A percentile compares a stretch with the other conserved stretches of the same genome.
Evolutionary conservation across 2,797 vertebrate genomes (phyloP).

Genomic region (Nyctalus aviator): DNA sequence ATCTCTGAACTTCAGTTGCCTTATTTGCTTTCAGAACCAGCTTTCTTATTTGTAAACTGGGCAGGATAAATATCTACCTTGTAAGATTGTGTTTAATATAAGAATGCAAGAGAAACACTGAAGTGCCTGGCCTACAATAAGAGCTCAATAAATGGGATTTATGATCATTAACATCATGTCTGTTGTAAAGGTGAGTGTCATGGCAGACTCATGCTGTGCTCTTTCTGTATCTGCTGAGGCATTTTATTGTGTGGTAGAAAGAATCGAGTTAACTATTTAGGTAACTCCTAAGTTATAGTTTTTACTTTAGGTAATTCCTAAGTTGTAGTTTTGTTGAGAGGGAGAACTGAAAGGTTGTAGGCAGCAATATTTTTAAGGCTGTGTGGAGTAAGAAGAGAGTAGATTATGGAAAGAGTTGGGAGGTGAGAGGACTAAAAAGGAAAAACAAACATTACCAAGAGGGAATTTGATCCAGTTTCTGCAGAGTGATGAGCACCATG

Average conservation of each 20-base stretch:
- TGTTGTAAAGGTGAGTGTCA: not conserved
- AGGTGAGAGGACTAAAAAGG: not conserved
- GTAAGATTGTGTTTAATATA: not conserved
- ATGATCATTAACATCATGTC: not conserved
- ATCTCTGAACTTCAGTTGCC: not conserved
- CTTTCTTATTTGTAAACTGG: slow-evolving; percentile 39
- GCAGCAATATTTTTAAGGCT: not conserved
- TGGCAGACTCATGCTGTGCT: not conserved
- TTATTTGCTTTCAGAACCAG: not conserved
- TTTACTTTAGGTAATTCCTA: not conserved
- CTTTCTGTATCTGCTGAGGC: not conserved
- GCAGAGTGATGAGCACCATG: not conserved
- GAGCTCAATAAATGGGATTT: not conserved
- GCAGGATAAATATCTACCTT: not conserved
- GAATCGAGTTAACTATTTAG: not conserved
- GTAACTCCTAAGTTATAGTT: not conserved
- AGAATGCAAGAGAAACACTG: not conserved
- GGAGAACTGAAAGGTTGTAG: not conserved
- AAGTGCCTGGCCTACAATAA: not conserved
- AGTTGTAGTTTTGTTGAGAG: not conserved
- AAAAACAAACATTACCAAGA: not conserved
- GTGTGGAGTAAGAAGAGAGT: not conserved
- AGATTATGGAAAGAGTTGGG: not conserved
- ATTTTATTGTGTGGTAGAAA: not conserved
- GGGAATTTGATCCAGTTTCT: not conserved